Evolutionary conservation across 2,797 vertebrate species (phyloP), one percentile per base, ranked within the genome.

Genomic region (Pipistrellus nathusii): DNA sequence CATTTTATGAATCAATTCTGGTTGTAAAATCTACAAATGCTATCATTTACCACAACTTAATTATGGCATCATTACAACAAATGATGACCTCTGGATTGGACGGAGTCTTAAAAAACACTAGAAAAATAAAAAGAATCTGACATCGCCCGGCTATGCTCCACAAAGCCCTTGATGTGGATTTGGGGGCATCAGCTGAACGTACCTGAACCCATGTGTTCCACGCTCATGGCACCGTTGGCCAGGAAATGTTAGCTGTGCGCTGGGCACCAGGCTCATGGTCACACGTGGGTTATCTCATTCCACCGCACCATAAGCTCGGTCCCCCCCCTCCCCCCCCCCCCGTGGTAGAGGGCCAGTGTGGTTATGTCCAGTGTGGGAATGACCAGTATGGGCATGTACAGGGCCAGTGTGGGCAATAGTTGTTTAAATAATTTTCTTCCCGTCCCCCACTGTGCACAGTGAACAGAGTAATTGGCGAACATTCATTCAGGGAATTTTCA

Each of bases 1-100:
- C 97, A 94, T 97, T 97, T 97, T 97, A 97, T 73, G 94, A 97
- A 97, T 97, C 94, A 96, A 96, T 96, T 96, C 82, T 96, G 88
- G 95, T 96, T 91, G 96, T 92, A 66, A 86, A 97, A 96, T 90
- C 88, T 62, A 97, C 91, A 96, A 97, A 97, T 91, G 93, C 88
- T 62, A 69, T 69, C 97, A 93, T 92, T 97, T 96, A 97, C 94
- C 92, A 96, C 93, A 96, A 88, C 85, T 96, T 97, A 97, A 98
- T 97, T 95, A 95, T 11, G 48, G 85, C 87, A 94, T 94, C 96
- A 96, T 96, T 97, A 94, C 21, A 94, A 83, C 94, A 96, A 97
- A 97, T 94, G 94, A 83, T 96, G 96, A 97, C 46, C 93, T 97
- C 97, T 32, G 96, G 97, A 97, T 93, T 88, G 85, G 59, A 85